Evolutionary conservation across 2,888 invertebrate genomes (phyloP).

Genomic region (Amphiduros pacificus): DNA sequence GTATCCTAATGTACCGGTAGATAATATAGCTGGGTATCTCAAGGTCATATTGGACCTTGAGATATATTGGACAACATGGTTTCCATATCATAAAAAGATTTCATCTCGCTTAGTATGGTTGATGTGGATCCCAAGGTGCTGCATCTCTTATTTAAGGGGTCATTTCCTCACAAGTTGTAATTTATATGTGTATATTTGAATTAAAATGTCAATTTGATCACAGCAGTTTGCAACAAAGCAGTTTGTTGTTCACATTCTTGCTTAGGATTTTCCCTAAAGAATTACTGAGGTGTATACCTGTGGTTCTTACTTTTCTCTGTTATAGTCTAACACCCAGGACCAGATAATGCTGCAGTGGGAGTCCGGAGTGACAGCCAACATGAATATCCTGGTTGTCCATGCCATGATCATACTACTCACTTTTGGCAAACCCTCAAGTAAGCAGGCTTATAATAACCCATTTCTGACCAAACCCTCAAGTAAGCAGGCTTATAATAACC

Average conservation of each 20-base stretch:
- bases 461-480: constrained; percentile 53
- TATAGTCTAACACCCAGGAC: constrained; percentile 74
- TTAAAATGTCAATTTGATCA: no score
- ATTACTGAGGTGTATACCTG: background rate
- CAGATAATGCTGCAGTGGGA: constrained; percentile 78
- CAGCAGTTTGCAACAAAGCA: background rate
- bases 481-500: constrained; percentile 28
- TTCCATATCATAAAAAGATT: no score
- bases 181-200: no score
- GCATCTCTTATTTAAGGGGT: no score
- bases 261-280: background rate
- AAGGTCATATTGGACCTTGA: no score
- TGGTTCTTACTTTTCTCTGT: constrained; percentile 31
- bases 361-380: constrained; percentile 72
- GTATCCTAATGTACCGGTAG: no score
- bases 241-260: background rate
- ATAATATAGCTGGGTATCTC: no score
- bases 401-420: constrained; percentile 81
- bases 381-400: constrained; percentile 80
- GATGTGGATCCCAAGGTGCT: no score
- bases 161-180: no score
- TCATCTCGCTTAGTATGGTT: no score
- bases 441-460: constrained; percentile 16
- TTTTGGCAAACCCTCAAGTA: constrained; percentile 60
- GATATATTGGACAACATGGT: no score